Conservation (phyloP, 2,113 vertebrate species). For the Aleadryas rufinucha region DNA sequence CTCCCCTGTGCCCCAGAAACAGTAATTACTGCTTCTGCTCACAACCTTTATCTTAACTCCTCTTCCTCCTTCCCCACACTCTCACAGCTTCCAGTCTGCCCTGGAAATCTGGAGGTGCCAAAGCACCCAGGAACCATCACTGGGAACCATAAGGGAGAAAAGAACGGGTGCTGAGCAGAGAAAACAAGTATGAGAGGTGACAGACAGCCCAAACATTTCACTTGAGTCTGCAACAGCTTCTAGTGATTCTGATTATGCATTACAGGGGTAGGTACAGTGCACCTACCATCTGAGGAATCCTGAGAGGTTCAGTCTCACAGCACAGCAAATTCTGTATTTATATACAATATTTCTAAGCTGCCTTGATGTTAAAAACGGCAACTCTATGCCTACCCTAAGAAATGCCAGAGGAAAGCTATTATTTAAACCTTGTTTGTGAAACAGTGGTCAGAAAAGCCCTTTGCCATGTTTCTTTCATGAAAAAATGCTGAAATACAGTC, state of each 20-base stretch:
- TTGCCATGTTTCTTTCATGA: neutral
- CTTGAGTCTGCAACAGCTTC: neutral
- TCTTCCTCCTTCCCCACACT: neutral
- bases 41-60: neutral
- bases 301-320: neutral
- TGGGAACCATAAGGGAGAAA: neutral
- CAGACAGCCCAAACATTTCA: neutral
- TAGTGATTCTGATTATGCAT: neutral
- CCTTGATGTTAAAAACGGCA: neutral
- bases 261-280: accelerated
- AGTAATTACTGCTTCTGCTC: neutral
- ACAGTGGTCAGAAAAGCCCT: neutral
- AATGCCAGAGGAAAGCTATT: neutral
- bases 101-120: neutral
- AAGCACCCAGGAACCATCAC: neutral
- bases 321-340: neutral
- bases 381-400: neutral
- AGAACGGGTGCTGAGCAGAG: neutral
- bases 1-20: neutral
- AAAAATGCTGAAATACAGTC: neutral
- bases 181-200: neutral
- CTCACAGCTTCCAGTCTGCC: neutral
- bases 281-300: neutral
- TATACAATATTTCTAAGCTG: neutral
- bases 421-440: neutral